phyloP scores from a whole-genome alignment of 2,797 vertebrate species.

The Pseudochaenichthys georgianus region DNA sequence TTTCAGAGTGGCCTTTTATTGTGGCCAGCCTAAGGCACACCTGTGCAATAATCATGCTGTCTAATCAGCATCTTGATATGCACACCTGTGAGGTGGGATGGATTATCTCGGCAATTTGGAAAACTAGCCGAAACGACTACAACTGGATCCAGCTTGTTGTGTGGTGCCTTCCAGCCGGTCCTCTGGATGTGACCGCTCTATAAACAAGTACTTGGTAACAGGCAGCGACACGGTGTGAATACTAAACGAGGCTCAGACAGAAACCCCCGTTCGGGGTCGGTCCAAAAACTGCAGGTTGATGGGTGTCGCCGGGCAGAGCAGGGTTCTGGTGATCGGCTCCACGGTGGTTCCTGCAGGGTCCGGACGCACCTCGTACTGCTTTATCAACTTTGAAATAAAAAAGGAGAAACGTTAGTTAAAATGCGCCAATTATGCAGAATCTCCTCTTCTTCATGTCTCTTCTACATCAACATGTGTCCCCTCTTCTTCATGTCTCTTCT shows the following conservation, averaged over 20 bases:
- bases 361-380: conserved; percentile 78
- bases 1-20: too few relatives aligned
- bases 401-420: background rate
- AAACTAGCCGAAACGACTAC: too few relatives aligned
- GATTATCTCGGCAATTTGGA: too few relatives aligned
- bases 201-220: conserved; percentile 27
- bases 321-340: conserved; percentile 82
- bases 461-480: too few relatives aligned
- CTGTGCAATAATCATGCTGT: too few relatives aligned
- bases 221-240: conserved; percentile 38
- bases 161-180: conserved; percentile 13
- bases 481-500: too few relatives aligned
- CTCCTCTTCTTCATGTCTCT: too few relatives aligned
- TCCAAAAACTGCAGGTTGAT: conserved; percentile 85
- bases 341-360: conserved; percentile 80
- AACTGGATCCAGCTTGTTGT: background rate
- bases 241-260: conserved; percentile 45
- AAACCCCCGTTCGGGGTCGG: conserved; percentile 44
- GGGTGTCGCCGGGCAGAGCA: conserved; percentile 77
- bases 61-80: too few relatives aligned
- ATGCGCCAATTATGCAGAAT: too few relatives aligned
- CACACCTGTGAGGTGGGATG: too few relatives aligned
- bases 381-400: conserved; percentile 73
- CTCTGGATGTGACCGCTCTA: background rate
- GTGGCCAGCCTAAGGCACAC: too few relatives aligned